Percentiles rank a stretch among this genome's conserved stretches.
These are phyloP conservation scores for Hipparchia sbordonii DNA, from an alignment of 2,888 invertebrate genomes.

Conservation along the genomic window DNA sequence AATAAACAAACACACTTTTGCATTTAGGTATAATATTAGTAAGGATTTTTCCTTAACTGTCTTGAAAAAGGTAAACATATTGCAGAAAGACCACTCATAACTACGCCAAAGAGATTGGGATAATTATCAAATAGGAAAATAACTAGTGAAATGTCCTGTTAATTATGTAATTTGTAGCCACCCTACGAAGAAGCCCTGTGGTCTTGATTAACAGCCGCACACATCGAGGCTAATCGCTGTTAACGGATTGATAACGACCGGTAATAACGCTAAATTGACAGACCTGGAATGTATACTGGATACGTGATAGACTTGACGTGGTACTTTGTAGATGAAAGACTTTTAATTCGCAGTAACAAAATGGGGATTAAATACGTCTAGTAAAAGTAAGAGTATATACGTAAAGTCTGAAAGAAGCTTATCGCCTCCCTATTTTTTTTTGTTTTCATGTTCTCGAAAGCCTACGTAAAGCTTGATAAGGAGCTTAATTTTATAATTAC, in stretches of 20 bases:
- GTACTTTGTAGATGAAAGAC: constrained; percentile 18
- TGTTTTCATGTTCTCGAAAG: too few relatives aligned
- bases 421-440: not conserved
- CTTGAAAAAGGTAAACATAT: too few relatives aligned
- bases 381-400: not conserved
- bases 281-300: constrained; percentile 18
- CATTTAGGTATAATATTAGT: too few relatives aligned
- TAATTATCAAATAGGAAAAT: not conserved
- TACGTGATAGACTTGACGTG: constrained; percentile 22
- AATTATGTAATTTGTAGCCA: not conserved
- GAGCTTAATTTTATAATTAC: too few relatives aligned
- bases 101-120: too few relatives aligned
- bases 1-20: too few relatives aligned
- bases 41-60: too few relatives aligned
- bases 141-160: not conserved
- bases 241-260: constrained; percentile 53
- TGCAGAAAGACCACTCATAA: too few relatives aligned
- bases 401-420: not conserved
- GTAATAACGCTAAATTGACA: constrained; percentile 51
- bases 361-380: not conserved
- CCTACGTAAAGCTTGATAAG: too few relatives aligned
- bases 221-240: constrained; percentile 60
- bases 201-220: constrained; percentile 52
- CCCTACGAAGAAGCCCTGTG: constrained; percentile 8
- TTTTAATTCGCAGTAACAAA: not conserved